A percentile compares a stretch with the other conserved stretches of the same genome.
Evolutionary conservation across 2,113 vertebrate species (phyloP).

Genomic region (Okapia johnstoni): DNA sequence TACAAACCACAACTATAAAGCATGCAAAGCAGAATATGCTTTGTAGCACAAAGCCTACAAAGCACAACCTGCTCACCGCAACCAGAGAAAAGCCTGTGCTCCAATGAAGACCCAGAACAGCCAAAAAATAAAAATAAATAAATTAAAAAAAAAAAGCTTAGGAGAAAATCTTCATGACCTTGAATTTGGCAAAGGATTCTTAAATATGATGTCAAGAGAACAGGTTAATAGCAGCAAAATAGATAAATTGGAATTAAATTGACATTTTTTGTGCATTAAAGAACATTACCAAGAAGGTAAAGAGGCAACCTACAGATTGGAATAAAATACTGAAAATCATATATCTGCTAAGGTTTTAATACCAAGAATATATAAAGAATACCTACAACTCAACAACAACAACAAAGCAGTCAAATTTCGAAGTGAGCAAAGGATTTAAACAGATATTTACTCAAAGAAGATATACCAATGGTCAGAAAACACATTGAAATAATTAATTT

Average conservation of each 20-base stretch:
- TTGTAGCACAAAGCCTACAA: not conserved
- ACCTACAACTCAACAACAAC: not conserved
- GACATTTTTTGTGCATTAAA: not conserved
- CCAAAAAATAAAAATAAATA: not conserved
- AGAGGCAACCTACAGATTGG: not conserved
- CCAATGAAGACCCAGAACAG: not conserved
- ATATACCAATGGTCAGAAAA: not conserved
- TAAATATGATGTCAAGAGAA: not conserved
- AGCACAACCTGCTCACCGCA: not conserved
- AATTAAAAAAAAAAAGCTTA: not conserved
- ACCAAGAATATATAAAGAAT: not conserved
- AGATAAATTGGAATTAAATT: not conserved
- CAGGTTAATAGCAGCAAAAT: not conserved
- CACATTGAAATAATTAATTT: not conserved
- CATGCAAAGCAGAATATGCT: not conserved
- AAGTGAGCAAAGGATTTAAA: not conserved
- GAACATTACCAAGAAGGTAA: not conserved
- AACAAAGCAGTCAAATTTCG: not conserved
- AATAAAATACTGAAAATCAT: not conserved
- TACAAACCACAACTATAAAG: not conserved
- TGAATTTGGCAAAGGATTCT: not conserved
- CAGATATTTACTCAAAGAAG: not conserved
- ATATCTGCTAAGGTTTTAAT: not conserved
- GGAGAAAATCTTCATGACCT: not conserved
- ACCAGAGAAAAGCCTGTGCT: not conserved